Base-by-base conservation (phyloP, 2,797 vertebrate genomes). In the Peromyscus eremicus region DNA sequence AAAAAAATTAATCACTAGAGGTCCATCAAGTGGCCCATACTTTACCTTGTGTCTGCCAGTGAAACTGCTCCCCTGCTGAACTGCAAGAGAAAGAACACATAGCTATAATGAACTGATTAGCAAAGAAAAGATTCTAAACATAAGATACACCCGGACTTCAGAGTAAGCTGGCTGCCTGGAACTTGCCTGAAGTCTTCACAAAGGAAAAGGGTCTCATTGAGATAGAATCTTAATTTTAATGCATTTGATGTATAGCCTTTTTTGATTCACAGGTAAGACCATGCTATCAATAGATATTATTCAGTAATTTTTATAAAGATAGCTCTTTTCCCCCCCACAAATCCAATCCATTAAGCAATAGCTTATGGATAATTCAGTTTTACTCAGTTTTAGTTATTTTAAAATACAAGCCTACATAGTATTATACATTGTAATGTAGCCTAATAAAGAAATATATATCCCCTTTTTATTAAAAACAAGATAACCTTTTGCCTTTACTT, bases 1-100 rank as follows among this genome's bases (percentile, higher is more conserved):
- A 46, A 80, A 55, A 79, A n/a, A 64, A 79, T 11, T 40, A 82
- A 46, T 79, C 62, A 82, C 62, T 32, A 84, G 77, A 79, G 62
- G 25, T 32, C 25, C 80, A 79, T 2, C 49, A 97, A 93, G 77
- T 60, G 43, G 25, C 52, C 5, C 37, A 2, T 79, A 84, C 21
- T 76, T 98, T 99, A 99, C 99, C 99, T 99, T 99, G 99, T 93
- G 99, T 98, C 95, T 99, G 99, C 99, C 99, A 99, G 96, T 99
- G 99, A 98, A 99, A 99, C 91, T 99, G 99, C 92, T 99, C 99
- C 98, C 99, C 99, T 94, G 99, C 98, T 68, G 99, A 99, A 99
- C 99, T 99, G 97, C 21, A 98, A 99, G 96, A 97, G 98, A 97
- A 98, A 95, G 90, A 95, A 98, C 89, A 95, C 71, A 91, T 2